Evolutionary conservation across 2,797 vertebrate genomes (phyloP), one percentile per base, ranked within the genome.

Genomic region (Girardinus metallicus): DNA sequence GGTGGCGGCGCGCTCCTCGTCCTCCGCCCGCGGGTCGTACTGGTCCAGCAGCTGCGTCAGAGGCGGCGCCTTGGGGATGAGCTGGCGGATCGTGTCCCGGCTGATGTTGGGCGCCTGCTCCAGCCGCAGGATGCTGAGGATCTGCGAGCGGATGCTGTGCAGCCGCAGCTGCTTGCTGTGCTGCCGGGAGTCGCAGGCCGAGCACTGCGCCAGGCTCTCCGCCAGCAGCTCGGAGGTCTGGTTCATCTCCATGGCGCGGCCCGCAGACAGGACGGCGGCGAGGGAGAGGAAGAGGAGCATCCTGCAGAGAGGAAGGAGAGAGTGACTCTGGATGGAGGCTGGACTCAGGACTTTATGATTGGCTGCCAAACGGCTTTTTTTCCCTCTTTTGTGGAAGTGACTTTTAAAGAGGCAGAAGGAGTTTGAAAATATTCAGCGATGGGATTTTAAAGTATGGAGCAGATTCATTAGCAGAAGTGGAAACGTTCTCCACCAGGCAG

Each of bases 41-140:
- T 99, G 97, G 95, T 99, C 98, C 89, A 99, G 97, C 74, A 99
- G 95, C 93, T 98, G 97, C 92, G 97, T 98, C 73, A 99, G 93
- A 9, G 98, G 98, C 26, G 98, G 99, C 89, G 98, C 98, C 92
- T 97, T 98, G 90, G 99, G 98, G 82, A 99, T 93, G 91, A 99
- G 97, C 94, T 99, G 97, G 82, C 97, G 97, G 91, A 99, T 97
- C 95, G 97, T 96, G 92, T 99, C 98, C 87, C 98, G 97, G 97
- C 98, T 99, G 92, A 99, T 99, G 93, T 99, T 99, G 84, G 99
- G 99, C 79, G 98, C 97, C 92, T 98, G 96, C 74, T 99, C 97
- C 86, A 99, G 97, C 11, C 97, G 96, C 87, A 99, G 97, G 95
- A 99, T 99, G 94, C 97, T 99, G 89, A 99, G 97, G 94, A 99